Percentiles rank a stretch among this genome's conserved stretches.
phyloP scores from a whole-genome alignment of 2,888 invertebrate genomes.

The Omphaloscelis lunosa region DNA sequence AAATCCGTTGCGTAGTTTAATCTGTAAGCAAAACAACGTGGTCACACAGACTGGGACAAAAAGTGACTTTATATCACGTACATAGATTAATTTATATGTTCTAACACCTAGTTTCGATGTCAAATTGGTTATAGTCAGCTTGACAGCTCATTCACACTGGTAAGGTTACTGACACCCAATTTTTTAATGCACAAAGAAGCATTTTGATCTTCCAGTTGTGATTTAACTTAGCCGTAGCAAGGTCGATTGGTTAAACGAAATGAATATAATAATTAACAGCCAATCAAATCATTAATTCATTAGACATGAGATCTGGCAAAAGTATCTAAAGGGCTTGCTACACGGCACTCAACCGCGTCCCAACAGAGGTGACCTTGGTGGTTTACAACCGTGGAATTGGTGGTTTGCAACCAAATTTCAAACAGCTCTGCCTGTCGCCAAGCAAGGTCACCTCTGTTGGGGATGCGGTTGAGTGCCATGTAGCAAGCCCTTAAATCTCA shows the following conservation, averaged over 20 bases:
- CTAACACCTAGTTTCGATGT: not conserved
- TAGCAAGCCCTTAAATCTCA: too few species aligned
- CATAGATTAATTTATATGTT: not conserved
- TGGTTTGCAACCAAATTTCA: too few species aligned
- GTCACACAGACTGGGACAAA: not conserved
- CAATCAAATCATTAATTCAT: not conserved
- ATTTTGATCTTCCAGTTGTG: not conserved
- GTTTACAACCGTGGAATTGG: too few species aligned
- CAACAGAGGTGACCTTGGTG: too few species aligned
- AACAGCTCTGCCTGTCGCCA: too few species aligned
- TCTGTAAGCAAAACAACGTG: not conserved
- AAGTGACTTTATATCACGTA: not conserved
- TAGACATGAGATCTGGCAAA: not conserved
- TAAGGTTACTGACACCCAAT: too few species aligned
- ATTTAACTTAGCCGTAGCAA: not conserved
- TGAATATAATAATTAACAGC: not conserved
- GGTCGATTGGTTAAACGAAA: not conserved
- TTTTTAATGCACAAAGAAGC: not conserved
- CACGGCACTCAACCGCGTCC: too few species aligned
- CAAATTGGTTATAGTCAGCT: not conserved
- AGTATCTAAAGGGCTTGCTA: too few species aligned
- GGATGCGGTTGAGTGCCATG: too few species aligned
- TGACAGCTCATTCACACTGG: not conserved
- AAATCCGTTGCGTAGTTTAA: not conserved
- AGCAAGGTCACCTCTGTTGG: too few species aligned